Conservation (phyloP, 2,888 invertebrate genomes). For the Drosophila dives region DNA sequence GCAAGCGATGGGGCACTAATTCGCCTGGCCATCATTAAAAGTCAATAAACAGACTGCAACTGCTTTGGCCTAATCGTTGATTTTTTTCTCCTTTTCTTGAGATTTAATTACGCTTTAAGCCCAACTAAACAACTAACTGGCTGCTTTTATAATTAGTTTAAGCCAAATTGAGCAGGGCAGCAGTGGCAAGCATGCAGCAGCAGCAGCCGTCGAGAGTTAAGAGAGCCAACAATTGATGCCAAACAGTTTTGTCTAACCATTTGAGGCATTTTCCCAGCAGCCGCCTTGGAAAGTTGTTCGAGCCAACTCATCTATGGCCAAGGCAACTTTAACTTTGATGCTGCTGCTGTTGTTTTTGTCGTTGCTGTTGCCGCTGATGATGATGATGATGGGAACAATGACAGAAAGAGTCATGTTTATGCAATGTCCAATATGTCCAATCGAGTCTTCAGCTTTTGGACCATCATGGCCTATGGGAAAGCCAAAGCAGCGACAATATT, state of each 20-base stretch:
- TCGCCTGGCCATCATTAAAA: constrained; percentile 71
- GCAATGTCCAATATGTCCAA: constrained; percentile 68
- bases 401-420: constrained; percentile 67
- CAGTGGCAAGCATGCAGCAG: constrained; percentile 23
- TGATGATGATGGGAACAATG: constrained; percentile 61
- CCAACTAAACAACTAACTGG: constrained; percentile 28
- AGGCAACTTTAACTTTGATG: constrained; percentile 44
- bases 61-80: constrained; percentile 57
- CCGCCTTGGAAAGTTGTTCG: constrained; percentile 62
- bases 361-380: constrained; percentile 13
- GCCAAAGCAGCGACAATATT: constrained; percentile 39
- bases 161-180: constrained; percentile 52
- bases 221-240: constrained; percentile 35
- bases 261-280: constrained; percentile 73
- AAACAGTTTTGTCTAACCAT: constrained; percentile 58
- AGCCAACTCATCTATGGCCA: constrained; percentile 55
- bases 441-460: constrained; percentile 41
- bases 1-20: constrained; percentile 36
- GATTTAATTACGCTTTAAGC: constrained; percentile 54
- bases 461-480: constrained; percentile 53
- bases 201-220: constrained; percentile 1
- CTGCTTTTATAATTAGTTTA: constrained; percentile 75
- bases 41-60: constrained; percentile 70
- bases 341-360: constrained; percentile 16
- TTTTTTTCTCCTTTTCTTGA: constrained; percentile 18